phyloP scores from a whole-genome alignment of 2,113 vertebrate genomes.

The Gasterosteus aculeatus region DNA sequence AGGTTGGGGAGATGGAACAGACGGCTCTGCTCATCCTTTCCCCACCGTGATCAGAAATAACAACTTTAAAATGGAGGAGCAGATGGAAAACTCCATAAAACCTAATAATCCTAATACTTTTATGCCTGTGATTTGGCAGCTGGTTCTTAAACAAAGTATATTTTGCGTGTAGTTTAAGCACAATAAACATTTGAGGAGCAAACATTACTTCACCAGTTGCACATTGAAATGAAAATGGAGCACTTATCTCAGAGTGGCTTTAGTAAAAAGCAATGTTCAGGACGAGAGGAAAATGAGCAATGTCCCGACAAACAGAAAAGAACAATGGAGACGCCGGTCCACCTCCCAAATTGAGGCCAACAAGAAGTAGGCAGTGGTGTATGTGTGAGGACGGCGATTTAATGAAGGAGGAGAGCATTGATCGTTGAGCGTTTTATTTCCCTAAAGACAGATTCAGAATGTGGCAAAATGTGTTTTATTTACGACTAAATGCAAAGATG shows the following conservation, averaged over 20 bases:
- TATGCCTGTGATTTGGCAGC: neutral
- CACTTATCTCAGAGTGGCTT: constrained; percentile 62
- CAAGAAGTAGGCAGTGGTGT: neutral
- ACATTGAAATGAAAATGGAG: constrained; percentile 68
- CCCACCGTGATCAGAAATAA: neutral
- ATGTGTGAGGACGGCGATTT: neutral
- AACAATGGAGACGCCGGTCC: constrained; percentile 17
- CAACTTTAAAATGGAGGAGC: neutral
- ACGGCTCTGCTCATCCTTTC: neutral
- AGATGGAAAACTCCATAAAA: neutral
- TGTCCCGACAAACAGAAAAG: constrained; percentile 31
- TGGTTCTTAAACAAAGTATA: neutral
- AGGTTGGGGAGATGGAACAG: neutral
- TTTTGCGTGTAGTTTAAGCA: constrained; percentile 8
- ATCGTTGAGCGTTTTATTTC: neutral
- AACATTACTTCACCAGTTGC: constrained; percentile 54
- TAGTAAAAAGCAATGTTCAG: constrained; percentile 69
- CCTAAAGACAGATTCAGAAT: neutral
- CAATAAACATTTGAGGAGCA: constrained; percentile 75
- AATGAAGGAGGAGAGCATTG: neutral
- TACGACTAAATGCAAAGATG: neutral
- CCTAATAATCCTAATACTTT: neutral
- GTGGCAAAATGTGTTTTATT: neutral
- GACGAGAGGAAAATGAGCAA: constrained; percentile 38
- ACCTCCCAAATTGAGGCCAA: constrained; percentile 38